Evolutionary conservation across 2,113 vertebrate genomes (phyloP), one percentile per base, ranked within the genome.

Genomic region (Salvelinus sp.): DNA sequence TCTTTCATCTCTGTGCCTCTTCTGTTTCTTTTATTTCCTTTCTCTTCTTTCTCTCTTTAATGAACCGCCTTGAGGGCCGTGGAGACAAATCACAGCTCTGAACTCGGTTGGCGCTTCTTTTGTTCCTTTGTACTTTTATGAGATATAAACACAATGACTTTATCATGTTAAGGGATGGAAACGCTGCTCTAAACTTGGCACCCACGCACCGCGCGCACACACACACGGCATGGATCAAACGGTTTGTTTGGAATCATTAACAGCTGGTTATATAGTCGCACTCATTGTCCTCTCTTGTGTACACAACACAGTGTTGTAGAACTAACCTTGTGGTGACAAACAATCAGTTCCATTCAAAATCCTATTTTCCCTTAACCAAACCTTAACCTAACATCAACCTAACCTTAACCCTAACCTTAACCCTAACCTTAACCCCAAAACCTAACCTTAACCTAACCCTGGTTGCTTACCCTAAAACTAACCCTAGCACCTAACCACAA

Each of bases 81-180:
- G 6, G 58, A 67, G 44, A 12, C 44, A 82, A 77, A 80, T 78
- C 62, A 75, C 69, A 76, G 3, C 79, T 62, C 30, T 38, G 73
- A 69, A 70, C 38, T 63, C 3, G 4, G 70, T 30, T 82, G 84
- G 79, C 78, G 77, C 84, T 76, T 80, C n/a, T 72, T 85, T 75
- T 85, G 72, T 84, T 67, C 54, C 74, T 63, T 69, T 62, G 14
- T 63, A 74, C 81, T 83, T 85, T 88, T 85, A 86, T 72, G 72
- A 76, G 76, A 83, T 74, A 79, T 75, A 76, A 85, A 89, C 81
- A 83, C 47, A 71, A 82, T 80, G 30, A 44, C 7, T 44, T n/a
- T 44, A 44, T 44, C 38, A 44, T 44, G 38, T 44, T 44, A 10
- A 10, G 9, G 38, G 38, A 44, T 76, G 60, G 73, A 54, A 54